Evolutionary conservation across 2,888 invertebrate species (phyloP).

Genomic region (Oasisia sp.): DNA sequence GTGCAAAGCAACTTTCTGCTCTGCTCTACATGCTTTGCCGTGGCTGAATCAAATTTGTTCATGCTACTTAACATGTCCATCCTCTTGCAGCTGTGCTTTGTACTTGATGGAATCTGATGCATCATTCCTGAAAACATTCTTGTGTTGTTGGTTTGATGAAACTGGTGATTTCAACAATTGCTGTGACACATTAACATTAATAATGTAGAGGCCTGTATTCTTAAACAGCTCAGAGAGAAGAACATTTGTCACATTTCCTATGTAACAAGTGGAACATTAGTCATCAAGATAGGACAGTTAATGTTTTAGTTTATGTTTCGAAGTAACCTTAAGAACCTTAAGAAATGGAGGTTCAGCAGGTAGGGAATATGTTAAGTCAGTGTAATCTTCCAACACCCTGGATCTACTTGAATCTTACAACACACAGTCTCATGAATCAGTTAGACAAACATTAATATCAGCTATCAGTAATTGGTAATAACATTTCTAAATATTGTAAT

Average conservation of each 20-base stretch:
- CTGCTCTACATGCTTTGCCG: not conserved
- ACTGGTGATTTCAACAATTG: constrained; percentile 1
- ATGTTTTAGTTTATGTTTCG: too few relatives aligned
- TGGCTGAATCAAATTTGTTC: not conserved
- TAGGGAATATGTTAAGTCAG: not conserved
- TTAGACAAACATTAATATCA: not conserved
- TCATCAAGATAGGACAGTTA: too few relatives aligned
- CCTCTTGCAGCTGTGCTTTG: not conserved
- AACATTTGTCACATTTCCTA: not conserved
- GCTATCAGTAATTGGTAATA: not conserved
- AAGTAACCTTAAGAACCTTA: not conserved
- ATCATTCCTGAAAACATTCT: not conserved
- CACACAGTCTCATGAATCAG: not conserved
- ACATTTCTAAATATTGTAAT: not conserved
- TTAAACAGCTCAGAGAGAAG: not conserved
- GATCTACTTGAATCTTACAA: not conserved
- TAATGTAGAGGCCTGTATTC: not conserved
- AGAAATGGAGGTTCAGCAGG: not conserved
- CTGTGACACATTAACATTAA: not conserved
- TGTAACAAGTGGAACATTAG: not conserved
- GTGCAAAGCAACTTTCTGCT: not conserved
- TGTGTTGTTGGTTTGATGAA: not conserved
- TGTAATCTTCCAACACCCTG: not conserved
- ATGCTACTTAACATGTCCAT: not conserved
- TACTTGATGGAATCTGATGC: not conserved